These are phyloP conservation scores for Paedocypris sp. DNA, from an alignment of 2,113 vertebrate genomes.

Conservation along the genomic window DNA sequence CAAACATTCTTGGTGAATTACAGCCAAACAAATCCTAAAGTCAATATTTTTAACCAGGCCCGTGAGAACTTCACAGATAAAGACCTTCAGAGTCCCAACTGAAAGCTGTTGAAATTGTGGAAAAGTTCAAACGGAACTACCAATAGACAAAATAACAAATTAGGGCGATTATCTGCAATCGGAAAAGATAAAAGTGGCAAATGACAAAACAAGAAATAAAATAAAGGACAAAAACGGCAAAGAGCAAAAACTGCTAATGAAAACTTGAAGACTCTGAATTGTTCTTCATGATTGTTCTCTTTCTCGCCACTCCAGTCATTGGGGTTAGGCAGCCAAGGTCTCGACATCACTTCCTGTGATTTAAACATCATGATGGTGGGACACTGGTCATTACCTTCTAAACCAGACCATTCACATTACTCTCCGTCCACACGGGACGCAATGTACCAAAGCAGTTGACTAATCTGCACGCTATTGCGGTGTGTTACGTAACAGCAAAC, in stretches of 20 bases:
- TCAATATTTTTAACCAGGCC: conserved; percentile 2
- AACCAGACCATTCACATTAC: background rate
- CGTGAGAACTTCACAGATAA: background rate
- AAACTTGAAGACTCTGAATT: too few relatives aligned
- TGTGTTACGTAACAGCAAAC: background rate
- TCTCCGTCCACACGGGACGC: background rate
- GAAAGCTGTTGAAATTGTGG: background rate
- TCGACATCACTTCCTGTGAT: background rate
- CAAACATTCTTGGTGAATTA: background rate
- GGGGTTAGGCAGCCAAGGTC: background rate
- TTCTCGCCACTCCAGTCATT: background rate
- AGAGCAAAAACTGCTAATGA: too few relatives aligned
- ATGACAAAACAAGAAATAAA: too few relatives aligned
- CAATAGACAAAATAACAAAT: too few relatives aligned
- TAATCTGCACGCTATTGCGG: background rate
- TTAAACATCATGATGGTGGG: background rate
- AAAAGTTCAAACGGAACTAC: background rate
- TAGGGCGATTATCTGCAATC: too few relatives aligned
- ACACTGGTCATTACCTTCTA: background rate
- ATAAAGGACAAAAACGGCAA: too few relatives aligned
- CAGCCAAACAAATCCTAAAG: background rate
- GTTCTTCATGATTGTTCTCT: background rate
- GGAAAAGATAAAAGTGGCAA: too few relatives aligned
- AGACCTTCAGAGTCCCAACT: background rate
- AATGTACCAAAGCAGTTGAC: background rate